These are phyloP conservation scores for Anguilla anguilla DNA, from an alignment of 2,797 vertebrate genomes.

Conservation along the genomic window DNA sequence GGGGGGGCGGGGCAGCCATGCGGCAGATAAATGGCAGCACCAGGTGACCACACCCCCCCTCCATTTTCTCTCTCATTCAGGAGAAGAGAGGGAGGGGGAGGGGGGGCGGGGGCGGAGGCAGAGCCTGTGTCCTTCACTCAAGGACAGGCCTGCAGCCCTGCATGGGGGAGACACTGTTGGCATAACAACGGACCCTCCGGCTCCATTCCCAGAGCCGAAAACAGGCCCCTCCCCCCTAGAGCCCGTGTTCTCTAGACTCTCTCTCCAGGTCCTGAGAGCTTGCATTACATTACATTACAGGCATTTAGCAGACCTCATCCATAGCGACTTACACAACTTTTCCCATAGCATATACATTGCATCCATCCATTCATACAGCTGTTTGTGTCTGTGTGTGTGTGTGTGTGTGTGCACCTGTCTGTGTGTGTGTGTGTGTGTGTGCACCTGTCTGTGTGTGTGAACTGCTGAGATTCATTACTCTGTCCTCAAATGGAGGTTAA, in stretches of 20 bases:
- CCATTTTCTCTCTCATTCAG: slow-evolving; percentile 60
- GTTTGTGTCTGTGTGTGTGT: too few species aligned
- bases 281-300: too few species aligned
- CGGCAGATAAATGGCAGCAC: background rate
- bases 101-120: slow-evolving; percentile 17
- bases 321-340: too few species aligned
- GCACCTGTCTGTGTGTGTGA: background rate
- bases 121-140: slow-evolving; percentile 58
- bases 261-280: too few species aligned
- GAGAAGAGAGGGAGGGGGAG: slow-evolving; percentile 31
- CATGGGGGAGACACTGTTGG: background rate
- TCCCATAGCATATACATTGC: too few species aligned
- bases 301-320: too few species aligned
- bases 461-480: too few species aligned
- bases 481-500: too few species aligned
- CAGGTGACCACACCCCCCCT: slow-evolving; percentile 39
- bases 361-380: too few species aligned
- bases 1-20: background rate
- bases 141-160: slow-evolving; percentile 46
- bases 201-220: background rate
- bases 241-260: too few species aligned
- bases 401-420: too few species aligned
- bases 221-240: background rate
- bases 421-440: too few species aligned
- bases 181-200: background rate